Percentiles rank a stretch among this genome's conserved stretches.
These are phyloP conservation scores for Nesidiocoris tenuis DNA, from an alignment of 2,888 invertebrate species.

Conservation along the genomic window DNA sequence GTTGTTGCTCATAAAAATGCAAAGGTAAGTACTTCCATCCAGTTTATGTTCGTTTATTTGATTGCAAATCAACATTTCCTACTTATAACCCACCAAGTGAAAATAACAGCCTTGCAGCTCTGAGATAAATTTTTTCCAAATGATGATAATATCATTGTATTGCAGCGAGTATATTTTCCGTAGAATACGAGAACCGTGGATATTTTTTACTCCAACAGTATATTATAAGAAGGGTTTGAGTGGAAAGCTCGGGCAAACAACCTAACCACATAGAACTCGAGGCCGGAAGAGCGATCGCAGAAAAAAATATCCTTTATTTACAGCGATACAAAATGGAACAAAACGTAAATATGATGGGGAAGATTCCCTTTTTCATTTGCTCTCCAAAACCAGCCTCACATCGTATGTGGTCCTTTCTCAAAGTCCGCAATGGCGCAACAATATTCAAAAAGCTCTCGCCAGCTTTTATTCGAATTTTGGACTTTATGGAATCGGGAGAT, in stretches of 20 bases:
- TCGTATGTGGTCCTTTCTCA: background rate
- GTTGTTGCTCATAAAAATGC: too few species aligned
- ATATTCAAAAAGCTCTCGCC: background rate
- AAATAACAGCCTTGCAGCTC: too few species aligned
- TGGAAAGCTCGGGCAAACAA: constrained; percentile 2
- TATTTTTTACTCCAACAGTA: too few species aligned
- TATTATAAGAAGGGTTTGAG: background rate
- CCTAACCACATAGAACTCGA: too few species aligned
- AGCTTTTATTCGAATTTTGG: background rate
- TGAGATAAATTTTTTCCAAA: too few species aligned
- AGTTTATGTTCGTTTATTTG: too few species aligned
- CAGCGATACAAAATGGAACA: constrained; percentile 11
- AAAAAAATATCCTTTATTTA: constrained; percentile 19
- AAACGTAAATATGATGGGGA: constrained; percentile 1
- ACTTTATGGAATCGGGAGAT: constrained; percentile 12
- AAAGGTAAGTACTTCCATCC: too few species aligned
- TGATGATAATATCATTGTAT: too few species aligned
- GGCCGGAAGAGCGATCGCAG: constrained; percentile 1
- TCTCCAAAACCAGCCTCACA: background rate
- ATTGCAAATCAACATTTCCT: too few species aligned
- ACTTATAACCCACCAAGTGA: too few species aligned
- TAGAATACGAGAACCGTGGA: too few species aligned
- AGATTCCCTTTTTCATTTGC: background rate
- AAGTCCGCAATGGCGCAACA: constrained; percentile 17
- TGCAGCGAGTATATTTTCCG: too few species aligned